phyloP scores from a whole-genome alignment of 2,888 invertebrate species.

The Sepiola atlantica region DNA sequence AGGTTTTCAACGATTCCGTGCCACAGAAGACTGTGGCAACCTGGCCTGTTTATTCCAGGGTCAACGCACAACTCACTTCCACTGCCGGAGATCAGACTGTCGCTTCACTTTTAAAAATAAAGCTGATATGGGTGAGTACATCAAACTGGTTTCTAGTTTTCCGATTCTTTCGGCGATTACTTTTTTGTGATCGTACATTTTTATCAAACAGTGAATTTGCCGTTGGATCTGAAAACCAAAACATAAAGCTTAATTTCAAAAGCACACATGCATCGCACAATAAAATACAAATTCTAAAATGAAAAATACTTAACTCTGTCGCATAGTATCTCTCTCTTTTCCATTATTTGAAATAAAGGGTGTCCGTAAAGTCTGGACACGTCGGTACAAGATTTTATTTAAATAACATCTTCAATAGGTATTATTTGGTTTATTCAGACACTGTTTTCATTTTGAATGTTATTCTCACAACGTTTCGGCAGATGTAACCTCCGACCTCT shows the following conservation, averaged over 20 bases:
- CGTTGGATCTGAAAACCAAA: not conserved
- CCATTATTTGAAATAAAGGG: no score
- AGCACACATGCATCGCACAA: not conserved
- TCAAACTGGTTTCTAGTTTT: not conserved
- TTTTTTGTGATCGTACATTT: no score
- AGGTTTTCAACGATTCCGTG: slow-evolving; percentile 96
- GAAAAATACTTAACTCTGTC: no score
- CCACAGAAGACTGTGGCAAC: slow-evolving; percentile 95
- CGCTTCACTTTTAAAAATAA: slow-evolving; percentile 98
- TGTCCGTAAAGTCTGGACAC: no score
- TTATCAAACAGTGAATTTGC: not conserved
- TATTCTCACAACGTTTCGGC: no score
- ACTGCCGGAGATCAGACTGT: slow-evolving; percentile 92
- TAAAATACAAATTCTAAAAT: no score
- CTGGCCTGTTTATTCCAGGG: slow-evolving; percentile 93
- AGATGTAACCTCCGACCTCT: no score
- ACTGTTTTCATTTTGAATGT: no score
- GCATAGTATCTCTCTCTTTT: no score
- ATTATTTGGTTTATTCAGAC: no score
- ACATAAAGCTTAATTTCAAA: not conserved
- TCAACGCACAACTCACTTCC: slow-evolving; percentile 97
- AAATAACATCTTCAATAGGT: no score
- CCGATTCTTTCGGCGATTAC: not conserved
- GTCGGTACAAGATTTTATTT: no score
- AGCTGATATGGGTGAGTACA: slow-evolving; percentile 95